A percentile compares a stretch with the other conserved stretches of the same genome.
phyloP scores from a whole-genome alignment of 2,888 invertebrate genomes.

The Nephrotoma flavescens region DNA sequence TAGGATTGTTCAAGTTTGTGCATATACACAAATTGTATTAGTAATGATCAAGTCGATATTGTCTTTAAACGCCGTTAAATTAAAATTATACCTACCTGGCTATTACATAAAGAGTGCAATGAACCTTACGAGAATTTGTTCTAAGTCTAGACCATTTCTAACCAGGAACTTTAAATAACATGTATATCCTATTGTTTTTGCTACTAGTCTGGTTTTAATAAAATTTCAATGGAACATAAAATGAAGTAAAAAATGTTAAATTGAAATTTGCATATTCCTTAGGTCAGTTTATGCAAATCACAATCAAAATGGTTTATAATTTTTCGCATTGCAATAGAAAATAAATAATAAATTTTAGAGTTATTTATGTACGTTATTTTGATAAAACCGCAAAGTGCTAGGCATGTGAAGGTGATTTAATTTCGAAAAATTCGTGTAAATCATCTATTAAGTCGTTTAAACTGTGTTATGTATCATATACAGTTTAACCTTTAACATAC shows the following conservation, averaged over 20 bases:
- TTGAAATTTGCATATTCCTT: not conserved
- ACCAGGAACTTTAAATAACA: not conserved
- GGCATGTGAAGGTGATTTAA: not conserved
- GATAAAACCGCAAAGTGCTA: no score
- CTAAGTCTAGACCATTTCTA: not conserved
- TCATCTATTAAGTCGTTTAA: not conserved
- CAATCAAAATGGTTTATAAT: not conserved
- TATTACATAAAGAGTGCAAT: no score
- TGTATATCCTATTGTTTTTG: not conserved
- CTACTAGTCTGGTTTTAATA: not conserved
- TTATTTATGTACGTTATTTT: no score
- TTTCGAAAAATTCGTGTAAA: not conserved
- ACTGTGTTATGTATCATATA: not conserved
- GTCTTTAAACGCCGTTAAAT: no score
- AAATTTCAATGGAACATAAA: not conserved
- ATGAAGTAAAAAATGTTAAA: not conserved
- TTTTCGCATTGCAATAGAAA: not conserved
- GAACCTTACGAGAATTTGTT: not conserved
- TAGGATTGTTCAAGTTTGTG: no score
- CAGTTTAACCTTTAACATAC: not conserved
- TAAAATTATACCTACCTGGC: no score
- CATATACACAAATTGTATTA: no score
- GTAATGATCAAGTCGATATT: no score
- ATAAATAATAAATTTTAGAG: not conserved
- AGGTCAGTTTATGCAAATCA: not conserved